Evolutionary conservation across 2,113 vertebrate species (phyloP).

Genomic region (Chaetodon auriga): DNA sequence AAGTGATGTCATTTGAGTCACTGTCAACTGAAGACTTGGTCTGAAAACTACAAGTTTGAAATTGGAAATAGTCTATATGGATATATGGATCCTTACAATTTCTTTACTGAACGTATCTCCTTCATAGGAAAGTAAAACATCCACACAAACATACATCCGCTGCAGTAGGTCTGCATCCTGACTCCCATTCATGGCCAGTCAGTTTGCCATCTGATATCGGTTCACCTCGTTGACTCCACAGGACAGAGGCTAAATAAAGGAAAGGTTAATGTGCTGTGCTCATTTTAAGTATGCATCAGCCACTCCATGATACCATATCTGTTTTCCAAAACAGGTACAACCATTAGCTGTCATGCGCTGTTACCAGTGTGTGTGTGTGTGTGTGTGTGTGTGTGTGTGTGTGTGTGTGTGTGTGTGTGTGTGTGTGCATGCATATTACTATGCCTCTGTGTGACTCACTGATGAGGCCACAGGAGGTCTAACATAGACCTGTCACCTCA

Average conservation of each 20-base stretch:
- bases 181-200: conserved; percentile 50
- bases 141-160: not conserved
- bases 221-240: conserved; percentile 51
- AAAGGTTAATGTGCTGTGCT: conserved; percentile 60
- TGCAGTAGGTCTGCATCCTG: conserved; percentile 28
- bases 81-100: not conserved
- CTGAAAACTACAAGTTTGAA: too few species aligned
- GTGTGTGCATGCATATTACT: conserved; percentile 4
- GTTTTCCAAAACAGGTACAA: conserved; percentile 63
- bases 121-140: not conserved
- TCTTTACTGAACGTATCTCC: not conserved
- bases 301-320: conserved; percentile 62
- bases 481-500: conserved; percentile 21
- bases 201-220: conserved; percentile 50
- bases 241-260: conserved; percentile 71
- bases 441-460: conserved; percentile 43
- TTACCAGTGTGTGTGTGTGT: conserved; percentile 8
- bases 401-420: not conserved
- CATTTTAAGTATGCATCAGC: conserved; percentile 65
- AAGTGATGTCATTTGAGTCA: too few species aligned
- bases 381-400: not conserved
- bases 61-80: too few species aligned
- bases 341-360: conserved; percentile 46
- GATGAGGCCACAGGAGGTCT: conserved; percentile 57
- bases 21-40: too few species aligned